Base-by-base conservation (phyloP, 2,888 invertebrate species). In the Autographa pulchrina region DNA sequence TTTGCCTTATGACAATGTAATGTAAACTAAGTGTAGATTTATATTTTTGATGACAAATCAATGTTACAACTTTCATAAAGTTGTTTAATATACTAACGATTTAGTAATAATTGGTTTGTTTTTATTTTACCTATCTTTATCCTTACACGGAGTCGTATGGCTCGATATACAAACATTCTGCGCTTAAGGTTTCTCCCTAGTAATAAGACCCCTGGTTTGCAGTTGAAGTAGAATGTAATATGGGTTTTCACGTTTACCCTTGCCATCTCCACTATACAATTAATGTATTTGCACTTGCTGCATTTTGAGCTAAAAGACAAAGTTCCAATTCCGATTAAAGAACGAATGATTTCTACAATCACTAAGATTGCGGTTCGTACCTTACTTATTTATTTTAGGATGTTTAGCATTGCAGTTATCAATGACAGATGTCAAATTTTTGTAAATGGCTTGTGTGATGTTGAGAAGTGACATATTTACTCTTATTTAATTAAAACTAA, bases 1-100 rank as follows among this genome's bases (percentile, higher is more conserved):
- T 71, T 81, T 82, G 82, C 83, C 80, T 81, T 74, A 67, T 85
- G 81, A 84, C 80, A 82, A 80, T 78, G 72, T 75, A 83, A 79
- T 77, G 74, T 56, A 56, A 56, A 65, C 77, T 85, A 84, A 78
- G 74, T 54, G 75, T 81, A 81, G 83, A 78, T 68, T 72, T 82
- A 78, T 88, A 90, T 90, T 91, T 92, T 91, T 88, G 86, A 91
- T 90, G 89, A 90, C 77, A 86, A 88, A 86, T 86, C 78, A 81
- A 87, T 88, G 83, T 88, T 87, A 86, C 89, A 90, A 91, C 89
- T 90, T 92, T 91, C 89, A 92, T 92, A 92, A 90, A 92, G 92
- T 92, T 92, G 89, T 88, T 67, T 89, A 90, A 90, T 89, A 81
- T 84, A 91, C 91, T 92, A 92, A 92, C 86, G 80, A 81, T 88